Evolutionary conservation across 2,113 vertebrate species (phyloP).

Genomic region (Rafetus swinhoei): DNA sequence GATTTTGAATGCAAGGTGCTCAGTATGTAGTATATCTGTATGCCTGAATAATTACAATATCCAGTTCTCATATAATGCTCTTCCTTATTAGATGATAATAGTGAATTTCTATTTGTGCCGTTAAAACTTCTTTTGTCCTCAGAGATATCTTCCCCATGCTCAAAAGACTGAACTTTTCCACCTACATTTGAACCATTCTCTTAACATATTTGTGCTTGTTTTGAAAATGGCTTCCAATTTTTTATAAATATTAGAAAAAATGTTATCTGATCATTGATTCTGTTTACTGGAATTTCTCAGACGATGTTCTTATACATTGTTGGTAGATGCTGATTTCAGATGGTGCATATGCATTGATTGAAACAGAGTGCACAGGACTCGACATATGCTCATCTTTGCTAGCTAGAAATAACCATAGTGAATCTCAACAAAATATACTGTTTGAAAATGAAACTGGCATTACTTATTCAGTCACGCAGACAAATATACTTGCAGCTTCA

Average conservation of each 20-base stretch:
- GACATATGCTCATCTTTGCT: constrained; percentile 42
- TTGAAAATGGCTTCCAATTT: constrained; percentile 68
- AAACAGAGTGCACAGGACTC: constrained; percentile 37
- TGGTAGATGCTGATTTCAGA: constrained; percentile 61
- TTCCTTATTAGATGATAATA: neutral
- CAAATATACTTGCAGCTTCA: constrained; percentile 57
- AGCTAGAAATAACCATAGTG: constrained; percentile 30
- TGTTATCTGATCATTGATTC: constrained; percentile 74
- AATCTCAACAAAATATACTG: constrained; percentile 39
- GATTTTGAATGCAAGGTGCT: neutral
- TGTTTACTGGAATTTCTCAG: constrained; percentile 74
- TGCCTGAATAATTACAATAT: constrained; percentile 37
- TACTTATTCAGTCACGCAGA: constrained; percentile 60
- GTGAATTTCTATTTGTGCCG: neutral
- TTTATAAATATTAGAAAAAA: constrained; percentile 54
- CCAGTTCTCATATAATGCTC: neutral
- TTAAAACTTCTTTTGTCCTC: constrained; percentile 1
- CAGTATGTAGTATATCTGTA: constrained; percentile 25
- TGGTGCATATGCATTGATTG: constrained; percentile 33
- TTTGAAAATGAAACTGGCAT: constrained; percentile 65
- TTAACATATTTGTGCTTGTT: constrained; percentile 69
- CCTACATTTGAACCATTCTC: constrained; percentile 61
- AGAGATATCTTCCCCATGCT: constrained; percentile 61
- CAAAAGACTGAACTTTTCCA: constrained; percentile 73
- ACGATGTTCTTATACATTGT: constrained; percentile 67